Evolutionary conservation across 2,113 vertebrate genomes (phyloP).

Genomic region (Prionailurus bengalensis): DNA sequence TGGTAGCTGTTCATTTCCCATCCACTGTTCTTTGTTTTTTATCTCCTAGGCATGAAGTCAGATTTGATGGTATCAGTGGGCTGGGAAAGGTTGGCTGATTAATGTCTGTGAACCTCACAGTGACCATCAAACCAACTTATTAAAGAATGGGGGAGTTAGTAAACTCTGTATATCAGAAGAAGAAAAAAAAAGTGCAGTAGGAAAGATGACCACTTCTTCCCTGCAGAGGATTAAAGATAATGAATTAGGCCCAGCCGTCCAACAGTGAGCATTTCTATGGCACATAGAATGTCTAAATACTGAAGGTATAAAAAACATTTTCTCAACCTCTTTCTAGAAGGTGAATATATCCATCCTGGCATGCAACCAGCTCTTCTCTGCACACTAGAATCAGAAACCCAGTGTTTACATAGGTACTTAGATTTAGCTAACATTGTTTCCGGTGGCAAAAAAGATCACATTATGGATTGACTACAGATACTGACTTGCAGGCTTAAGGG

Average conservation of each 20-base stretch:
- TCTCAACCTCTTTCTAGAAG: neutral
- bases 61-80: conserved; percentile 27
- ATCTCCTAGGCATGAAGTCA: conserved; percentile 36
- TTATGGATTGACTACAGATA: neutral
- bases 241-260: neutral
- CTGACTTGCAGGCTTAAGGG: neutral
- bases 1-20: neutral
- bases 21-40: conserved; percentile 31
- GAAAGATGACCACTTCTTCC: conserved; percentile 34
- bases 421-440: neutral
- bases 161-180: neutral
- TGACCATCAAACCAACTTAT: conserved; percentile 59
- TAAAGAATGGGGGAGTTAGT: conserved; percentile 29
- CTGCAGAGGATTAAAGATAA: neutral
- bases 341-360: neutral
- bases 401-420: neutral
- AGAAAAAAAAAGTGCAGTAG: neutral
- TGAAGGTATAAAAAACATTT: neutral
- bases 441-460: neutral
- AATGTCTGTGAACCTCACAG: neutral
- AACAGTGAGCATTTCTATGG: neutral
- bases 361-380: neutral
- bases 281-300: neutral
- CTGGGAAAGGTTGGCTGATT: conserved; percentile 43
- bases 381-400: neutral